A percentile compares a stretch with the other conserved stretches of the same genome.
Conservation (phyloP, 2,797 vertebrate species). For the Garrulus glandarius region DNA sequence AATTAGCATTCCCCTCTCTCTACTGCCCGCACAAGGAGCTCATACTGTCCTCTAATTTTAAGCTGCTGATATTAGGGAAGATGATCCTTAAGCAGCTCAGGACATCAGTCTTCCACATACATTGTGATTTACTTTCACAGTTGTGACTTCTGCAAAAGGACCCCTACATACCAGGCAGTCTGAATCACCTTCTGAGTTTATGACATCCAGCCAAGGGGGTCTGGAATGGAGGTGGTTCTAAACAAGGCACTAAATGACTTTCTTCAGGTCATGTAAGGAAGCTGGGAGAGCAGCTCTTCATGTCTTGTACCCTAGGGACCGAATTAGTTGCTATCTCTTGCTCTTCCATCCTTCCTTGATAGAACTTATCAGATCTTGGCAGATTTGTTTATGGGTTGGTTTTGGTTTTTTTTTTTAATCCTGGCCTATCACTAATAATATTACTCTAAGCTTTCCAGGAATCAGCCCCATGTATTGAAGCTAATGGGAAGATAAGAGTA, state of each 20-base stretch:
- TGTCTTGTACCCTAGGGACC: neutral
- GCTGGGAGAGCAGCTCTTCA: neutral
- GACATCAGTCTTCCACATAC: neutral
- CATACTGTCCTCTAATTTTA: neutral
- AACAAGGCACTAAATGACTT: constrained; percentile 3
- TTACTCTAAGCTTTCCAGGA: constrained; percentile 59
- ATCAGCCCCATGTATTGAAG: neutral
- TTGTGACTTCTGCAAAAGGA: neutral
- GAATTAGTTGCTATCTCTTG: constrained; percentile 28
- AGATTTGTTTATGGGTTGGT: neutral
- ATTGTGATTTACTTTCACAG: neutral
- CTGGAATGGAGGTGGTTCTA: neutral
- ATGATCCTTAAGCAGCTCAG: neutral
- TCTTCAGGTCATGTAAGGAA: neutral
- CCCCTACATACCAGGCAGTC: neutral
- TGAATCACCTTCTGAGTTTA: constrained; percentile 18
- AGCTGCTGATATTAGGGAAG: neutral
- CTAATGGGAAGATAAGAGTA: constrained; percentile 35
- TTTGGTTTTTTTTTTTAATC: neutral
- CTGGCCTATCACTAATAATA: constrained; percentile 24
- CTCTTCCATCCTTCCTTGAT: constrained; percentile 39
- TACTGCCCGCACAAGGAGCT: neutral
- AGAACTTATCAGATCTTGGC: constrained; percentile 56
- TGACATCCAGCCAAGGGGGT: neutral
- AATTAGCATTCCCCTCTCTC: neutral